Evolutionary conservation across 1,140 invertebrate species (phyloP), one percentile per base, ranked within the genome.

Genomic region (Saxidomus purpurata): DNA sequence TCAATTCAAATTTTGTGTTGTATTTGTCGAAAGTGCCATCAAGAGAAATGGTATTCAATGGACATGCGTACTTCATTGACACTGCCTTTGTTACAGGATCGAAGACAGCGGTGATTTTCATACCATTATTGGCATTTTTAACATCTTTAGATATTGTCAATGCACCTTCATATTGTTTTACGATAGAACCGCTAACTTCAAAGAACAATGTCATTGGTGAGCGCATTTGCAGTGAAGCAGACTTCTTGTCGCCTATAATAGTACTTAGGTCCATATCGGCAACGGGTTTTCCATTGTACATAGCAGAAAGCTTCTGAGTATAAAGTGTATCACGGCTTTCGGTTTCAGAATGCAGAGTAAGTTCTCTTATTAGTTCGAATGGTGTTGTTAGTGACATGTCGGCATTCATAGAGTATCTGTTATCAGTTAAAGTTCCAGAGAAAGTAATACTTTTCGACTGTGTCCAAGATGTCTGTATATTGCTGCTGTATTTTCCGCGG

Each of bases 1-100:
- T 19, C 15, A 93, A 15, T 17, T 83, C 59, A 22, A 74, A 43
- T 28, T 74, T 90, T 11, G 85, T 83, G 43, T 52, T 85, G 4
- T 43, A 15, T 8, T 8, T 55, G 52, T 67, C 28, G 31, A 81
- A 38, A 22, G 47, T 34, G 19, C 49, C 79, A 22, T 81, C 52
- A 31, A 81, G 31, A 59, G 47, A 38, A 2, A 81, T 52, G 6
- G 28, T 31, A 8, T 36, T 61, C 19, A 59, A 36, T 28, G 79
- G 47, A 59, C 79, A 81, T 8, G 34, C 11, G 52, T 81, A 81
- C n/a, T 61, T 59, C 8, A 55, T 34, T 31, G 22, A 38, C 19
- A 81, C n/a, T 8, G 34, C 55, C 8, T 81, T 81, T 81, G 79
- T 59, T 31, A 17, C 28, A n/a, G 79, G 79, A n/a, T 81, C 79